Conservation (phyloP, 2,113 vertebrate genomes). For the Talpa occidentalis region DNA sequence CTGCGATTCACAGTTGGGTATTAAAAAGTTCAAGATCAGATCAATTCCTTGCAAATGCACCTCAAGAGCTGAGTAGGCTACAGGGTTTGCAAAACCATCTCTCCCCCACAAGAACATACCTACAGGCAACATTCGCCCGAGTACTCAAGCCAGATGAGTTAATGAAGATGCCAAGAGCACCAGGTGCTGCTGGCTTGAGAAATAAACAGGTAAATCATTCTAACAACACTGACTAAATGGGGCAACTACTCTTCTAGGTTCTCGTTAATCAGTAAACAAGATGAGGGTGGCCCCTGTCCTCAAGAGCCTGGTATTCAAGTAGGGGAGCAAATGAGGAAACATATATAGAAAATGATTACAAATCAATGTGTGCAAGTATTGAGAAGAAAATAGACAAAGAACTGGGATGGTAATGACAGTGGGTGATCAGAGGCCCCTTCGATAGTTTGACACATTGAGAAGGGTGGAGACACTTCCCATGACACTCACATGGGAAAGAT, state of each 20-base stretch:
- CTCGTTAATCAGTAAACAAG: not conserved
- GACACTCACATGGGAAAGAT: not conserved
- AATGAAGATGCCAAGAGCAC: not conserved
- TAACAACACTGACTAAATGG: not conserved
- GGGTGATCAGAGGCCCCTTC: not conserved
- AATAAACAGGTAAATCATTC: not conserved
- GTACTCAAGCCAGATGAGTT: not conserved
- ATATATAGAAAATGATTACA: not conserved
- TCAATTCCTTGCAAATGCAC: not conserved
- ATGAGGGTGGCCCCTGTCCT: not conserved
- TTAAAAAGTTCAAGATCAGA: not conserved
- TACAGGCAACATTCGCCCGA: not conserved
- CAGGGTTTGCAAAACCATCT: not conserved
- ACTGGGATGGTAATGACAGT: not conserved
- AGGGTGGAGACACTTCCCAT: too few species aligned
- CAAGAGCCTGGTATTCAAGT: not conserved
- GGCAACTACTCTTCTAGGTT: not conserved
- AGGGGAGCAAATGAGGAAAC: not conserved
- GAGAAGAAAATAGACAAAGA: not conserved
- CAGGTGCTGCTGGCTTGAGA: not conserved
- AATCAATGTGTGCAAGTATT: not conserved
- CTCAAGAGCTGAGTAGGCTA: not conserved
- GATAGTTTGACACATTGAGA: not conserved
- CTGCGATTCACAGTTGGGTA: not conserved
- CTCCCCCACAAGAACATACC: not conserved